These are phyloP conservation scores for Apostichopus parvimensis DNA, from an alignment of 35 echinoderm and acorn worm genomes.

Conservation along the genomic window DNA sequence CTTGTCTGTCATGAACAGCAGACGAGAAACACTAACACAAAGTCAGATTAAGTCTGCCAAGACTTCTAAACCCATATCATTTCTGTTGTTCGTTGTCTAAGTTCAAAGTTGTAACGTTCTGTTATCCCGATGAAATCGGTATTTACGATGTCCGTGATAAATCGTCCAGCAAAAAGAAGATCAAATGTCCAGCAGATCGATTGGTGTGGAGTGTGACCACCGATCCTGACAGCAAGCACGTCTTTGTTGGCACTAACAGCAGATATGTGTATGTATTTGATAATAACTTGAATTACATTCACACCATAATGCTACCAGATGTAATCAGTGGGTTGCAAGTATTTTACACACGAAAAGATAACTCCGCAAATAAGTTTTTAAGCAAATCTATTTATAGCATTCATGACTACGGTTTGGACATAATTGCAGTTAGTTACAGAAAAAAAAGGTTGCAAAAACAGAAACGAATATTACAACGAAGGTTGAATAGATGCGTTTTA, in stretches of 20 bases:
- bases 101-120: conserved; percentile 13
- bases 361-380: too few relatives aligned
- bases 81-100: not conserved
- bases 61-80: not conserved
- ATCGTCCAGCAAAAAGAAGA: not conserved
- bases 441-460: too few relatives aligned
- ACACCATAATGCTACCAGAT: not conserved
- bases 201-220: not conserved
- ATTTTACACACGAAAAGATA: too few relatives aligned
- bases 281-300: not conserved
- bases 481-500: too few relatives aligned
- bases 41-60: too few relatives aligned
- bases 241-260: not conserved
- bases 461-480: too few relatives aligned
- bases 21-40: too few relatives aligned
- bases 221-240: not conserved
- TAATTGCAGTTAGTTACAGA: too few relatives aligned
- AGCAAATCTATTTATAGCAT: too few relatives aligned
- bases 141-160: not conserved
- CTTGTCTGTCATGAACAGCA: too few relatives aligned
- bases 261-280: conserved; percentile 1
- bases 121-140: not conserved
- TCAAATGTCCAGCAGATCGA: not conserved
- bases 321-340: not conserved
- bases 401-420: too few relatives aligned